These are phyloP conservation scores for Acipenser oxyrinchus DNA, from an alignment of 2,797 vertebrate genomes.

Conservation along the genomic window DNA sequence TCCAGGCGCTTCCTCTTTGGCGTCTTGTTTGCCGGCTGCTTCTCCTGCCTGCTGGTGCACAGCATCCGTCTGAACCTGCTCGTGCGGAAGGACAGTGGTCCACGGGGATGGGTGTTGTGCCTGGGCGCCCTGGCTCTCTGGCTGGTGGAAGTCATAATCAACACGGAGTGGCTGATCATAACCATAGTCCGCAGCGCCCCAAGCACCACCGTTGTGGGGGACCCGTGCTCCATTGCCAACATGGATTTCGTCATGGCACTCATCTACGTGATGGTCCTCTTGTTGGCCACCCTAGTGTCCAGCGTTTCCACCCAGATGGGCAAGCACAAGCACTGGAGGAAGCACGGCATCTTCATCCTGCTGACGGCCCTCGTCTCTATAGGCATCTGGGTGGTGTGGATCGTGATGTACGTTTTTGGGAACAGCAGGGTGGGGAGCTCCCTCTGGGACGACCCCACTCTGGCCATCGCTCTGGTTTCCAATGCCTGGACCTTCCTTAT, in stretches of 20 bases:
- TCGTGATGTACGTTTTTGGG: conserved; percentile 80
- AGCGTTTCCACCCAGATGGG: conserved; percentile 62
- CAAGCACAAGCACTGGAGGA: conserved; percentile 64
- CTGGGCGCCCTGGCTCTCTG: conserved; percentile 61
- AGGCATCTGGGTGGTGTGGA: conserved; percentile 85
- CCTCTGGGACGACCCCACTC: conserved; percentile 79
- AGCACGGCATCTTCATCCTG: conserved; percentile 59
- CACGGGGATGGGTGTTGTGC: conserved; percentile 63
- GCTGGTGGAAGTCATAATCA: conserved; percentile 85
- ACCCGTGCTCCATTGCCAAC: conserved; percentile 68
- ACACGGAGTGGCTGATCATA: conserved; percentile 87
- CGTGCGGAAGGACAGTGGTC: conserved; percentile 47
- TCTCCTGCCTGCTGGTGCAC: conserved; percentile 78
- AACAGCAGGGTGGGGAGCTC: conserved; percentile 43
- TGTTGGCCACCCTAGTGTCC: conserved; percentile 52
- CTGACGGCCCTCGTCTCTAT: conserved; percentile 56
- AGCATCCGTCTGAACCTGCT: conserved; percentile 71
- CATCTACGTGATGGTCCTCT: conserved; percentile 82
- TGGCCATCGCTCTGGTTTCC: conserved; percentile 78
- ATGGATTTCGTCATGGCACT: conserved; percentile 85
- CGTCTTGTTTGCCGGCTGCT: conserved; percentile 80
- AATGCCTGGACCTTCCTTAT: conserved; percentile 79
- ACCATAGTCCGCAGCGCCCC: conserved; percentile 58
- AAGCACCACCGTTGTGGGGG: not conserved
- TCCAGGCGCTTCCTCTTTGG: conserved; percentile 87